Base-by-base conservation (phyloP, 2,113 vertebrate species). In the Falcunculus frontatus region DNA sequence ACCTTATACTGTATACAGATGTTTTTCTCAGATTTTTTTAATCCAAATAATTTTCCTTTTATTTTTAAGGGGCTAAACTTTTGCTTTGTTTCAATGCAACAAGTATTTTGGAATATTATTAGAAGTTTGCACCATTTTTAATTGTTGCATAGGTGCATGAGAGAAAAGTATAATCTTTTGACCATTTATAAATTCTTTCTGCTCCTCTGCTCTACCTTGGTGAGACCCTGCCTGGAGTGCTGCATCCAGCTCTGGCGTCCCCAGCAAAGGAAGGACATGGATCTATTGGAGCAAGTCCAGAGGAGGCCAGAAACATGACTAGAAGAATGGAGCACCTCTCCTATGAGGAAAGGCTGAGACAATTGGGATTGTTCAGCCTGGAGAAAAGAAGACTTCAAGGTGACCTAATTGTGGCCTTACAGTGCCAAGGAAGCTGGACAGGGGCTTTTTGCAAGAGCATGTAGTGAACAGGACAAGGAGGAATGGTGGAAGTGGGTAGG, bases 41-140 rank as follows among this genome's bases (percentile, higher is more conserved):
- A 59, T 35, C 23, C 29, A 87, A 70, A 70, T 56, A 10, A 55
- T 84, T 95, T 94, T 46, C 10, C 13, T 82, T 84, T 46, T 57
- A 73, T 89, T 94, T 96, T 97, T 96, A 95, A 93, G 78, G 23
- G 19, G 17, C 35, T 92, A 78, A 68, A 5, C 62, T 90, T 94
- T 93, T 86, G 56, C 12, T 92, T 88, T 87, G 25, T 84, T 80
- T 89, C 92, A 91, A 72, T 93, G 49, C 27, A 92, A 55, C 41
- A 69, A 72, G 23, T 81, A 68, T 63, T 96, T 90, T 56, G 84
- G 17, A 92, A 78, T 42, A 2, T 0, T 62, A 32, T 62, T 76
- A 77, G 87, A 85, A 79, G 33, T 87, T 68, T 41, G 4, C 44
- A 65, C 4, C 16, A 52, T 84, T 94, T 95, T 57, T 46, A 70